phyloP scores from a whole-genome alignment of 2,113 vertebrate genomes.

The Bungarus multicinctus region DNA sequence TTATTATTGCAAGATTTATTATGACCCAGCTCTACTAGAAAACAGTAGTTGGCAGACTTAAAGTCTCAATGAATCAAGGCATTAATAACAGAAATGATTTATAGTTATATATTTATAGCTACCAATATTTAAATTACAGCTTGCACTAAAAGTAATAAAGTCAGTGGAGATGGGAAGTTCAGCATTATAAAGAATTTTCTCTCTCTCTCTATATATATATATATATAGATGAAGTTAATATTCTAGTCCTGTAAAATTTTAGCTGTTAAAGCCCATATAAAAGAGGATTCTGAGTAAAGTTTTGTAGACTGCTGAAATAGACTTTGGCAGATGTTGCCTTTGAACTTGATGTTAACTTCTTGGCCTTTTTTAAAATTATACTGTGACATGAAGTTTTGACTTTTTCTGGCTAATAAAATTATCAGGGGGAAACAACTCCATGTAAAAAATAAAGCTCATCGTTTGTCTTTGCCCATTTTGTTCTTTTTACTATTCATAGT shows the following conservation, averaged over 20 bases:
- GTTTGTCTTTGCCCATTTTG: constrained; percentile 79
- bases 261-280: neutral
- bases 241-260: neutral
- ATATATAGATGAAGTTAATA: neutral
- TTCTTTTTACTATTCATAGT: constrained; percentile 77
- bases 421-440: constrained; percentile 65
- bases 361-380: constrained; percentile 74
- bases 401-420: constrained; percentile 76
- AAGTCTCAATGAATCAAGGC: neutral
- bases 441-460: constrained; percentile 78
- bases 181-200: neutral
- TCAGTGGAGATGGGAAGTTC: neutral
- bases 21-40: neutral
- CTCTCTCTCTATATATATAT: neutral
- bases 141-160: neutral
- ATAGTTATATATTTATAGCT: neutral
- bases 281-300: neutral
- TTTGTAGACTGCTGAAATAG: constrained; percentile 48
- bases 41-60: neutral
- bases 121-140: neutral
- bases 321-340: constrained; percentile 57
- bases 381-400: constrained; percentile 70
- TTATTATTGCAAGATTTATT: neutral
- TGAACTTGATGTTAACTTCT: constrained; percentile 70
- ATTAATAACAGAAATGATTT: neutral